Evolutionary conservation across 2,113 vertebrate genomes (phyloP), one percentile per base, ranked within the genome.

Genomic region (Acanthisitta chloris): DNA sequence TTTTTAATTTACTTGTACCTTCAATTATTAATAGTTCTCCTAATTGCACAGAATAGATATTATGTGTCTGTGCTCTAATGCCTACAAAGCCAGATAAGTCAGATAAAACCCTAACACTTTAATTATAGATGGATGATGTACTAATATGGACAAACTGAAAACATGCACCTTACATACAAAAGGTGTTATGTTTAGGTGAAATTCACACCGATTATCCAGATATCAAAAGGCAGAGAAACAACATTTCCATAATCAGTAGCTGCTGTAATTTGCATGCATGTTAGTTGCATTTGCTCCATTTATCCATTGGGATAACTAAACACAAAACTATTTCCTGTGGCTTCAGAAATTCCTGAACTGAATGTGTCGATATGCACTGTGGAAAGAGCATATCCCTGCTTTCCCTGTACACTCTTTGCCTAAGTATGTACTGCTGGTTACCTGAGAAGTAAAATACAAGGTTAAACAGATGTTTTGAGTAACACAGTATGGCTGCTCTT

Each of bases 401-500:
- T 88, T 86, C 67, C 40, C 57, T 90, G 38, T 70, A 42, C 23
- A 24, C 29, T 40, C 6, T 51, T 89, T 87, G 66, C 61, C 38
- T 49, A 71, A 78, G 43, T 54, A 45, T 0, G 0, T 71, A 26
- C 52, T 95, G 49, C 67, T 77, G 67, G 40, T 65, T 87, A 80
- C 45, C 31, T 4, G 49, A 83, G 64, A 73, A 88, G 58, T 86
- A 51, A 92, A 86, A 71, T 23, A 33, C 17, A 29, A 45, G 26
- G 36, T 89, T 94, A 83, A 81, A 34, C 15, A 77, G 86, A 46
- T 81, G 48, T 84, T 94, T 87, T 91, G 42, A 81, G 58, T 74
- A 78, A 74, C 46, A 61, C 33, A 77, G 62, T 20, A 13, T 45
- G 62, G 54, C 64, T 73, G 40, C 70, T 94, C 40, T 82, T 58